Conservation (phyloP, 2,113 vertebrate species). For the Oryzias melastigma region DNA sequence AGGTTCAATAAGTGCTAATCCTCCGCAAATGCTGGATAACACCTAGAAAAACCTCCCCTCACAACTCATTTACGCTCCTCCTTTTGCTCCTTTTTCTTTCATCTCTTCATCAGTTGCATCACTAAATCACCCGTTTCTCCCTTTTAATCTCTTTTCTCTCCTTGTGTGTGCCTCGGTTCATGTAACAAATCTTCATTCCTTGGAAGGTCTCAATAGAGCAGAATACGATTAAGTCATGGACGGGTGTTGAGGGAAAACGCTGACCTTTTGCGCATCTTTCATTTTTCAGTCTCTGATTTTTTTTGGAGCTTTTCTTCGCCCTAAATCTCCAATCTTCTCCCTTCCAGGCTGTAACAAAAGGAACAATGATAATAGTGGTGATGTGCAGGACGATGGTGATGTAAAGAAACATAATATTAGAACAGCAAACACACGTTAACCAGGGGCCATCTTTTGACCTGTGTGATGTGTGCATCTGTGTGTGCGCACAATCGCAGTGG, state of each 20-base stretch:
- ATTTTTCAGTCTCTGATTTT: conserved; percentile 81
- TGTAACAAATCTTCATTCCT: conserved; percentile 82
- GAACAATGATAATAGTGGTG: conserved; percentile 79
- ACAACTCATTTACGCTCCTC: conserved; percentile 3
- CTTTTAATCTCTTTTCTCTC: conserved; percentile 34
- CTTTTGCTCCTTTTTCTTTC: conserved; percentile 26
- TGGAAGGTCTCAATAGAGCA: conserved; percentile 90
- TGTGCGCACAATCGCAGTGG: conserved; percentile 26
- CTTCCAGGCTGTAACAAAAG: conserved; percentile 80
- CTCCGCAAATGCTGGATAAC: conserved; percentile 7
- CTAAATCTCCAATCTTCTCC: conserved; percentile 62
- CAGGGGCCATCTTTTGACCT: conserved; percentile 87
- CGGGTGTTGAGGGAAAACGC: conserved; percentile 97
- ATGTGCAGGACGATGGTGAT: conserved; percentile 72
- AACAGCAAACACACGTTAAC: conserved; percentile 79
- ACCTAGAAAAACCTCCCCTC: conserved; percentile 12
- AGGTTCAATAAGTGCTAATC: conserved; percentile 2
- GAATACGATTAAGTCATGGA: conserved; percentile 96
- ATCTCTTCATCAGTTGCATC: conserved; percentile 35
- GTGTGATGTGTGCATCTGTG: conserved; percentile 49
- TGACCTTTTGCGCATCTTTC: conserved; percentile 89
- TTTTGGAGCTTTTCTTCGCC: conserved; percentile 84
- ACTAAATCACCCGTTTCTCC: conserved; percentile 32
- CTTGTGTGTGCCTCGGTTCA: conserved; percentile 47
- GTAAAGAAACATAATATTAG: conserved; percentile 82